Percentiles rank a stretch among this genome's conserved stretches.
Evolutionary conservation across 2,888 invertebrate species (phyloP).

Genomic region (Calliphora vomitoria): DNA sequence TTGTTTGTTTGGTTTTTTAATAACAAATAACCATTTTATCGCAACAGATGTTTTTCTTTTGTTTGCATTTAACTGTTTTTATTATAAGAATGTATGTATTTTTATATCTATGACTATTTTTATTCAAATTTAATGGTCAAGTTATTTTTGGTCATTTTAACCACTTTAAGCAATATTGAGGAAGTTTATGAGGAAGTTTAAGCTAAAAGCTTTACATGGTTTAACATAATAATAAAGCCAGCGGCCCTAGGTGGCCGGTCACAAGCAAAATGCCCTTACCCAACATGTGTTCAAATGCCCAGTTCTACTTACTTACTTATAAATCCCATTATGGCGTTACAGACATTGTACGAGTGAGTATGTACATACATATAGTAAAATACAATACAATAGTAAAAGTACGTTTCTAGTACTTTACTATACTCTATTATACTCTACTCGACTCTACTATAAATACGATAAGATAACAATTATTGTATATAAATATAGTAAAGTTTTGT

Average conservation of each 20-base stretch:
- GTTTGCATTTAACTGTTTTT: slow-evolving; percentile 1
- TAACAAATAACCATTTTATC: background rate
- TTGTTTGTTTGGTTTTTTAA: background rate
- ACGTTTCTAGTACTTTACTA: background rate
- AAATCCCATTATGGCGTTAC: slow-evolving; percentile 5
- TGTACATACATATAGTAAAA: background rate
- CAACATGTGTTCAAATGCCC: slow-evolving; percentile 38
- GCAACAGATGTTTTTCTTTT: slow-evolving; percentile 17
- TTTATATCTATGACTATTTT: background rate
- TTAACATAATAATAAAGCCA: background rate
- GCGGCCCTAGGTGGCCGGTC: background rate
- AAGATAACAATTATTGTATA: slow-evolving; percentile 63
- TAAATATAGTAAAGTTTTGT: slow-evolving; percentile 46
- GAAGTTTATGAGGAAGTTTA: background rate
- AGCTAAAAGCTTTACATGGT: slow-evolving; percentile 1
- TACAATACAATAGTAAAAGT: background rate
- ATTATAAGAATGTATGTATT: background rate
- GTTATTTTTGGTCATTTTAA: background rate
- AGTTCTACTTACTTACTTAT: slow-evolving; percentile 27
- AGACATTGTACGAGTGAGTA: background rate
- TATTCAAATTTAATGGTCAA: slow-evolving; percentile 13
- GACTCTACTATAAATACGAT: slow-evolving; percentile 36
- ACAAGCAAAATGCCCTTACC: slow-evolving; percentile 9
- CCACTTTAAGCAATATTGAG: slow-evolving; percentile 8
- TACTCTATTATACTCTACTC: background rate